Percentiles rank a stretch among this genome's conserved stretches.
Evolutionary conservation across 1,140 invertebrate genomes (phyloP).

Genomic region (Magallana gigas): DNA sequence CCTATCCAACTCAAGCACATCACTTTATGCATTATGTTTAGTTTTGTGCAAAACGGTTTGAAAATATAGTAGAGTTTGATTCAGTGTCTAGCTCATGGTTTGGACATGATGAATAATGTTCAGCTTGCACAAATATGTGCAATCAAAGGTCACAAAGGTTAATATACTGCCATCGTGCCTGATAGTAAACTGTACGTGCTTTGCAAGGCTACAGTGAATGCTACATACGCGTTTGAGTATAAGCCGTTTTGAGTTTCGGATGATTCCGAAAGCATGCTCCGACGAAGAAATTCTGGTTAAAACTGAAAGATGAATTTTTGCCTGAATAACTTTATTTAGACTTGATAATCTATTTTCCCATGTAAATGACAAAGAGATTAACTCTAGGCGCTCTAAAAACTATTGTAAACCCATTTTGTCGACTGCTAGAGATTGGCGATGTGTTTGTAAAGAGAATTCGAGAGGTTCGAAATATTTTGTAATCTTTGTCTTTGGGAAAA

Average conservation of each 20-base stretch:
- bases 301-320: constrained; percentile 21
- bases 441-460: neutral
- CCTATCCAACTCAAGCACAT: neutral
- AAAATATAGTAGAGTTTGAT: neutral
- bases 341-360: constrained; percentile 6
- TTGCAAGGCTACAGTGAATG: neutral
- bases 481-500: neutral
- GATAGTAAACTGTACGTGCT: neutral
- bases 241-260: constrained; percentile 6
- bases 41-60: constrained; percentile 19
- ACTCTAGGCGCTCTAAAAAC: neutral
- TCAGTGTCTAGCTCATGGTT: neutral
- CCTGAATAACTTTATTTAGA: constrained; percentile 21
- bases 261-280: constrained; percentile 16
- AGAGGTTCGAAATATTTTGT: neutral
- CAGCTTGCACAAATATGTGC: constrained; percentile 26
- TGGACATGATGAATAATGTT: constrained; percentile 24
- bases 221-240: neutral
- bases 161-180: neutral
- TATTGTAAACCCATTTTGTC: neutral
- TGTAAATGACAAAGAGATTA: constrained; percentile 32
- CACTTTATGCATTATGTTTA: constrained; percentile 9
- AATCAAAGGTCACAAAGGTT: constrained; percentile 33
- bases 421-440: neutral
- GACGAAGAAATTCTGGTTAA: neutral